Base-by-base conservation (phyloP, 2,888 invertebrate species). In the Trichacis sp. region DNA sequence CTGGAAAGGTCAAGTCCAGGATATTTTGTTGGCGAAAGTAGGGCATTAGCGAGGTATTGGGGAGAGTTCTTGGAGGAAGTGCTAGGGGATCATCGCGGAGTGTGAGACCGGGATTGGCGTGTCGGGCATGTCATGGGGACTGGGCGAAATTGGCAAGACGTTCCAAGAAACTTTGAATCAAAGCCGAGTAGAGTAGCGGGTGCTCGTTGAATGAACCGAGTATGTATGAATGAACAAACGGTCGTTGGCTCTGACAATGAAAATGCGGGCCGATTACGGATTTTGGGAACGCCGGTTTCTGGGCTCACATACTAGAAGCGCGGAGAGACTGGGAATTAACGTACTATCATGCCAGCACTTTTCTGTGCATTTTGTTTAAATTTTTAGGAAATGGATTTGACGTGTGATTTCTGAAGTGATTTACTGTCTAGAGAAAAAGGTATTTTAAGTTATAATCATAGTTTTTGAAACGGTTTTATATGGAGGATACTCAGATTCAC, bases 101-200 rank as follows among this genome's bases (percentile, higher is more conserved):
- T 63, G 64, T 60, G 46, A 62, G 56, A 54, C 15, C 55, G 56
- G 62, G 58, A 64, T 70, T 64, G 66, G 66, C 64, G 61, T 64
- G 65, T 66, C 57, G 66, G 64, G 59, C 64, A 70, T 70, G 70
- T 68, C 70, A 71, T 69, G 69, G 73, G 72, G 66, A 68, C 75
- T 72, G 70, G 71, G 72, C 73, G 75, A 77, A 80, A 81, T 81
- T 81, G 81, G 81, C 81, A 80, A 79, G 77, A 72, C 75, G 75
- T 73, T 74, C 77, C 74, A 69, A 74, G 78, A 79, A 77, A 79
- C 76, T 79, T 80, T 81, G 80, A 81, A 79, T 80, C 78, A 77
- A 79, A 79, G 77, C 79, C 79, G 78, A 79, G 77, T 73, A 72
- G 77, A 76, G 76, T 70, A 73, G 71, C 70, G 73, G 61, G 69